Evolutionary conservation across 2,113 vertebrate genomes (phyloP).

Genomic region (Lichenostomus cassidix): DNA sequence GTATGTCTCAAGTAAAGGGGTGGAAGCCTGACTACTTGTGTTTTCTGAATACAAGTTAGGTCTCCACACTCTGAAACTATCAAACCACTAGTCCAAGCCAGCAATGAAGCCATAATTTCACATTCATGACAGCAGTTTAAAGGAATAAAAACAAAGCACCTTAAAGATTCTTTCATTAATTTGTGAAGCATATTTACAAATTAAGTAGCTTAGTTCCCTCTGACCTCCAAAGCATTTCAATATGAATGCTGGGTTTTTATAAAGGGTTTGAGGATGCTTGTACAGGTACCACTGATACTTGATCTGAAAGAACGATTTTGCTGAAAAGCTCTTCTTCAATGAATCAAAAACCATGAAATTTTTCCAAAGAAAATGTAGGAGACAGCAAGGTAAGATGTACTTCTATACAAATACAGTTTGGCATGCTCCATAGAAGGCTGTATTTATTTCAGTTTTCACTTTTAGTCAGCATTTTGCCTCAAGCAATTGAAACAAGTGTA

Average conservation of each 20-base stretch:
- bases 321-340: neutral
- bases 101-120: neutral
- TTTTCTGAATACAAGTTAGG: neutral
- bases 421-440: neutral
- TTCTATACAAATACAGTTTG: neutral
- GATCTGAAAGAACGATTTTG: neutral
- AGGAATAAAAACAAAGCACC: neutral
- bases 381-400: neutral
- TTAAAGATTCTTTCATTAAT: neutral
- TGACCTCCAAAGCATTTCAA: neutral
- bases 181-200: neutral
- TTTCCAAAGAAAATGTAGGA: neutral
- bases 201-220: neutral
- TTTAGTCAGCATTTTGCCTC: neutral
- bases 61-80: neutral
- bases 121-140: neutral
- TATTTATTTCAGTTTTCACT: neutral
- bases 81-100: neutral
- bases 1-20: neutral
- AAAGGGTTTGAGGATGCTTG: neutral
- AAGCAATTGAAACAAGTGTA: neutral
- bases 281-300: neutral
- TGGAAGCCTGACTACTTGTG: fast-evolving
- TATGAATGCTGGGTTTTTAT: neutral
- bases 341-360: neutral